Conservation (phyloP, 2,797 vertebrate species). For the Phalanger gymnotis region DNA sequence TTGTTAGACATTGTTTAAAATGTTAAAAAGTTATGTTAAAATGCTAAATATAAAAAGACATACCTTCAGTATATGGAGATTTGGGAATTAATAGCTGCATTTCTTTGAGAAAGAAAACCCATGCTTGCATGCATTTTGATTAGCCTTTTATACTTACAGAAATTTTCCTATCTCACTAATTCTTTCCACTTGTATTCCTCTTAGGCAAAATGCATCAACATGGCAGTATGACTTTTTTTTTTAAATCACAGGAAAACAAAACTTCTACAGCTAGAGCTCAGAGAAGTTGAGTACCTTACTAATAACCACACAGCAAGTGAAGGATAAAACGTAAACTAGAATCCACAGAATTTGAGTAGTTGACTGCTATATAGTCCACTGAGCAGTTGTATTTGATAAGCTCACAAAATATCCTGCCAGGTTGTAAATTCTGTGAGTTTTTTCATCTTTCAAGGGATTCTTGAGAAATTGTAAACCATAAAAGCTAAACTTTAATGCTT, state of each 20-base stretch:
- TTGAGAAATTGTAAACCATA: not conserved
- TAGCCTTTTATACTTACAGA: not conserved
- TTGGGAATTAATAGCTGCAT: not conserved
- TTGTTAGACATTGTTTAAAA: not conserved
- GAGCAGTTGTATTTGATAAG: not conserved
- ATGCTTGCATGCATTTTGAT: not conserved
- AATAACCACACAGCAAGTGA: not conserved
- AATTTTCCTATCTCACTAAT: not conserved
- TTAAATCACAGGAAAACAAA: not conserved
- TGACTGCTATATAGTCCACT: not conserved
- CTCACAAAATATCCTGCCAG: not conserved
- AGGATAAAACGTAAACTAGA: conserved; percentile 4
- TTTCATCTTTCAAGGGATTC: conserved; percentile 40
- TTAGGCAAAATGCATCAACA: not conserved
- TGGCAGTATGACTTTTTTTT: conserved; percentile 2
- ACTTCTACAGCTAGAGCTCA: not conserved
- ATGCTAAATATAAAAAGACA: not conserved
- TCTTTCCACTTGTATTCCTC: conserved; percentile 10
- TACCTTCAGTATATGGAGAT: not conserved
- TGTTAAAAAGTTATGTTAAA: not conserved
- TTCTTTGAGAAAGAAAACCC: not conserved
- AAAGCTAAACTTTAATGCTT: conserved; percentile 23
- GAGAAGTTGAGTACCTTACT: not conserved
- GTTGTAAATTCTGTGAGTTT: not conserved
- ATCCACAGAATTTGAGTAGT: not conserved